Conservation (phyloP, 2,113 vertebrate genomes). For the Cranoglanis bouderius region DNA sequence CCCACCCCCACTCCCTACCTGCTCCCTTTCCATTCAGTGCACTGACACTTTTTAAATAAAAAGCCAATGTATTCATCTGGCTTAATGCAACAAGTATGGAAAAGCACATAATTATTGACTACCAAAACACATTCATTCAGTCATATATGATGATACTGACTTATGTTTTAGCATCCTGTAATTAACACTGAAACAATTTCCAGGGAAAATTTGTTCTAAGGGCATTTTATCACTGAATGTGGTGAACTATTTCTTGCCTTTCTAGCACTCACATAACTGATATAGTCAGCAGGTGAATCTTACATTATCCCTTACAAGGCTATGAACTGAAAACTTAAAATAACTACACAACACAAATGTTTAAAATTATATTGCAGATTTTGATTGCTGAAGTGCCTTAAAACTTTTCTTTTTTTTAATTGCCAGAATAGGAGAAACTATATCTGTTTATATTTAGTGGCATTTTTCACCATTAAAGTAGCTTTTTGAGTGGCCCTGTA, state of each 20-base stretch:
- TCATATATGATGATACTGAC: not conserved
- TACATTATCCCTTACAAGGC: slow-evolving; percentile 62
- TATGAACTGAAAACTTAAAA: slow-evolving; percentile 77
- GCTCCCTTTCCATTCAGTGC: slow-evolving; percentile 56
- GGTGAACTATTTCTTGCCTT: slow-evolving; percentile 46
- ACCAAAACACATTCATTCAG: not conserved
- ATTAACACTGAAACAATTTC: slow-evolving; percentile 58
- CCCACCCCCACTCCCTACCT: slow-evolving; percentile 51
- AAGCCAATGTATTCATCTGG: not conserved
- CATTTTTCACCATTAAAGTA: slow-evolving; percentile 68
- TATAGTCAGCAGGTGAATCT: slow-evolving; percentile 59
- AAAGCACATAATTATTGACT: not conserved
- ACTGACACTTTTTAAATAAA: slow-evolving; percentile 15
- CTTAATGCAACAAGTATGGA: slow-evolving; percentile 4
- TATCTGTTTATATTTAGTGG: slow-evolving; percentile 74
- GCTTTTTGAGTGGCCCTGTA: slow-evolving; percentile 66
- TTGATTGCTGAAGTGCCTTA: slow-evolving; percentile 78
- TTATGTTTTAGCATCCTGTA: slow-evolving; percentile 7
- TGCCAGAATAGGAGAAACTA: slow-evolving; percentile 74
- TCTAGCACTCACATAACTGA: slow-evolving; percentile 30
- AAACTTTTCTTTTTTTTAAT: slow-evolving; percentile 68
- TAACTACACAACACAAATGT: slow-evolving; percentile 75
- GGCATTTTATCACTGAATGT: slow-evolving; percentile 62
- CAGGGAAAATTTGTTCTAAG: slow-evolving; percentile 56
- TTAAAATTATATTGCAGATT: slow-evolving; percentile 73